These are phyloP conservation scores for Cyrtodaria siliqua DNA, from an alignment of 2,888 invertebrate genomes.

Conservation along the genomic window DNA sequence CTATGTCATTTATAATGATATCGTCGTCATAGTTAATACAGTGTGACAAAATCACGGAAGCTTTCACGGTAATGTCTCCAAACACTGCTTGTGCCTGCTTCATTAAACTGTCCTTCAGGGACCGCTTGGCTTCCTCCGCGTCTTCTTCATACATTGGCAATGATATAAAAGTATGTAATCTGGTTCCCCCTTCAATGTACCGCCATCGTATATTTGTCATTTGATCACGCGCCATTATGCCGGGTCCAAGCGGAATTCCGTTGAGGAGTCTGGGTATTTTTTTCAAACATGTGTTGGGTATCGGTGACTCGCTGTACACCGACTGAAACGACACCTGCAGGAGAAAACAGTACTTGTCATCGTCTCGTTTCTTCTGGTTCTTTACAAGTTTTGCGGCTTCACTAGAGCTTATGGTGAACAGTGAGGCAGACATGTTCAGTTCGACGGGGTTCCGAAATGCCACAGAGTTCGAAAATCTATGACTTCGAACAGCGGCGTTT, in stretches of 20 bases:
- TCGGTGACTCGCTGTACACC: conserved; percentile 76
- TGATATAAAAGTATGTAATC: conserved; percentile 79
- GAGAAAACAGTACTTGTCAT: conserved; percentile 77
- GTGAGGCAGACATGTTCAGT: conserved; percentile 65
- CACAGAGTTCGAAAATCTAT: too few relatives aligned
- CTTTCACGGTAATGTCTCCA: conserved; percentile 82
- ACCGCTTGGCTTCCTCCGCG: conserved; percentile 76
- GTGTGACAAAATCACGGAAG: conserved; percentile 77
- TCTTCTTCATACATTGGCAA: conserved; percentile 78
- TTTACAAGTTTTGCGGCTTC: conserved; percentile 75
- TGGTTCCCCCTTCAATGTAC: conserved; percentile 79
- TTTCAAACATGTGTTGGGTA: conserved; percentile 78
- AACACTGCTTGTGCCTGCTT: conserved; percentile 79
- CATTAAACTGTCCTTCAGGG: conserved; percentile 75
- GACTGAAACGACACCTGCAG: conserved; percentile 77
- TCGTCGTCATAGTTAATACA: conserved; percentile 80
- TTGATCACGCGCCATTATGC: conserved; percentile 77
- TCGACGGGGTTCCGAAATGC: not conserved
- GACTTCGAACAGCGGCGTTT: too few relatives aligned
- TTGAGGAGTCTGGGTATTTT: conserved; percentile 81
- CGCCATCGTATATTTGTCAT: conserved; percentile 78
- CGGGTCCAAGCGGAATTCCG: conserved; percentile 82
- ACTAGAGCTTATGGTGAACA: conserved; percentile 76
- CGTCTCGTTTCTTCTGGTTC: conserved; percentile 64
- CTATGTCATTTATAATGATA: conserved; percentile 82